Evolutionary conservation across 2,888 invertebrate species (phyloP).

Genomic region (Tridacna crocea): DNA sequence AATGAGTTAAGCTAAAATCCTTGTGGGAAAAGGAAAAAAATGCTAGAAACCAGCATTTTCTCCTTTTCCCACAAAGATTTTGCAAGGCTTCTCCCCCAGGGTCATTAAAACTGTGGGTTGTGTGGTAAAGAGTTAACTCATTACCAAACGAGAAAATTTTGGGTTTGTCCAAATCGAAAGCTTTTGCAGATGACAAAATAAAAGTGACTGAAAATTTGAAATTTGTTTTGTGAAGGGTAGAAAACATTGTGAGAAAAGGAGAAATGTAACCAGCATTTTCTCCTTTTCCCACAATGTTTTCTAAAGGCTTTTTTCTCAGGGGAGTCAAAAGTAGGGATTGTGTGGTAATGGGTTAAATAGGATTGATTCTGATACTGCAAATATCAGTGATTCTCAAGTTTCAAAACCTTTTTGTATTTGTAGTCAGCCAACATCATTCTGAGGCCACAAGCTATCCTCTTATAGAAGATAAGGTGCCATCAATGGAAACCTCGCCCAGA

Average conservation of each 20-base stretch:
- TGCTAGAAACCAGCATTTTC: background rate
- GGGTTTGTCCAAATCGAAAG: too few species aligned
- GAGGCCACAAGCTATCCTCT: conserved; percentile 1
- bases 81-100: too few species aligned
- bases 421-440: background rate
- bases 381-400: too few species aligned
- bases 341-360: too few species aligned
- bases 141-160: too few species aligned
- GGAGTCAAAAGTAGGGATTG: background rate
- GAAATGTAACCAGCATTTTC: background rate
- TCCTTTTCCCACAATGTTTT: background rate
- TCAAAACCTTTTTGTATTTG: background rate
- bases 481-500: conserved; percentile 45
- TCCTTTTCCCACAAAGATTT: background rate
- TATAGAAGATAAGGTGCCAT: conserved; percentile 46
- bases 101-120: background rate
- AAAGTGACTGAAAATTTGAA: background rate
- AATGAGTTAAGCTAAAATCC: background rate
- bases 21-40: background rate
- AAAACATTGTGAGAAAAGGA: conserved; percentile 7
- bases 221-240: background rate
- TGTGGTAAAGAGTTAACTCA: too few species aligned
- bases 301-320: background rate
- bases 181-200: too few species aligned
- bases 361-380: too few species aligned